Evolutionary conservation across 1,140 invertebrate genomes (phyloP).

Genomic region (Sitophilus oryzae): DNA sequence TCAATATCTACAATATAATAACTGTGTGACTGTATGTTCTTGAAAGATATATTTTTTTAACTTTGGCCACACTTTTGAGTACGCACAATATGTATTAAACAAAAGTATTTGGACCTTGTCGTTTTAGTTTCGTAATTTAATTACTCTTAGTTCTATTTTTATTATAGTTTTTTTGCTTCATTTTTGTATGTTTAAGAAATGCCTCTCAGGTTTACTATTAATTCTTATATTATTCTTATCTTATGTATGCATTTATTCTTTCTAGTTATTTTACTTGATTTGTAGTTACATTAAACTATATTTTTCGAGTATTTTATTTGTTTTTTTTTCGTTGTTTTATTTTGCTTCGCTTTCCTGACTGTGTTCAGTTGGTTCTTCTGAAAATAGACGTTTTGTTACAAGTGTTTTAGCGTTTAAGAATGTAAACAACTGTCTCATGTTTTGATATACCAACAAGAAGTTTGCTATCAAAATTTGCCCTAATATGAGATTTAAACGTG

Average conservation of each 20-base stretch:
- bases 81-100: conserved; percentile 29
- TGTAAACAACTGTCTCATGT: neutral
- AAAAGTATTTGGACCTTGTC: neutral
- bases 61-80: conserved; percentile 28
- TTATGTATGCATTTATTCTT: conserved; percentile 28
- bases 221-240: conserved; percentile 15
- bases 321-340: conserved; percentile 25
- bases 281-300: conserved; percentile 29
- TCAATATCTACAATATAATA: conserved; percentile 44
- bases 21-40: conserved; percentile 33
- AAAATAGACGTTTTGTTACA: conserved; percentile 23
- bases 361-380: conserved; percentile 25
- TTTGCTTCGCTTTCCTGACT: conserved; percentile 14
- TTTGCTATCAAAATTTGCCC: too few relatives aligned
- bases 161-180: conserved; percentile 14
- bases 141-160: conserved; percentile 1
- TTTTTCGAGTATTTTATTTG: conserved; percentile 28
- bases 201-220: conserved; percentile 32
- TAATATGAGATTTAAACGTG: too few relatives aligned
- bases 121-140: neutral
- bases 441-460: too few relatives aligned
- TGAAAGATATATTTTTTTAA: conserved; percentile 38
- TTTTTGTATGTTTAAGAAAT: conserved; percentile 5
- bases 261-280: conserved; percentile 26
- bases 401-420: conserved; percentile 5